Evolutionary conservation across 2,888 invertebrate species (phyloP), one percentile per base, ranked within the genome.

Genomic region (Leptopilina drosophilae): DNA sequence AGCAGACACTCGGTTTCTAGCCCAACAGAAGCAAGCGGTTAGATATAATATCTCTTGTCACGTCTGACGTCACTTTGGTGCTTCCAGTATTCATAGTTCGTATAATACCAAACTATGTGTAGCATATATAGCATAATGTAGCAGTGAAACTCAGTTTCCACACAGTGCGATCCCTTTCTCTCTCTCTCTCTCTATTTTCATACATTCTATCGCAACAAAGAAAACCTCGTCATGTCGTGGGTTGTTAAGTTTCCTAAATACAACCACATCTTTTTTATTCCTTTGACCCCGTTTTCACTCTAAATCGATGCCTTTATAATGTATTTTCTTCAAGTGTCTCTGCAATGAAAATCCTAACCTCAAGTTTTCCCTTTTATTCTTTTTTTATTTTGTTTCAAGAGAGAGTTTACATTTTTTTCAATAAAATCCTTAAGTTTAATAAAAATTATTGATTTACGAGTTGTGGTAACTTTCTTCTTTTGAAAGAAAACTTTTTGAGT

Each of bases 31-130:
- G 82, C 82, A 87, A 85, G 85, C 87, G 83, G 84, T 82, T 84
- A 85, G 86, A 87, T 88, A 87, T 88, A 89, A 90, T 88, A 87
- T 89, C 89, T 88, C 88, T 85, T 86, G 89, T 88, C 89, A 88
- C 86, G 84, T 87, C 86, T 88, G 85, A 88, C 86, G 87, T 87
- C 87, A 88, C 84, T 87, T 84, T 81, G 81, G 81, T 82, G 14
- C 69, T 46, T 73, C 56, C 33, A 9, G 73, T n/a, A 75, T 76
- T 78, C 80, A 62, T 42, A 77, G 77, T 75, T 78, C 49, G 33
- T 67, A 65, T 65, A 77, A 56, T 56, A 66, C 15, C 15, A 53
- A 49, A 77, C 40, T 56, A 56, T 59, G 56, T 8, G 56, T n/a
- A 67, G 15, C 20, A 33, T 26, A 20, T n/a, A 69, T 14, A 20